Evolutionary conservation across 2,797 vertebrate species (phyloP).

Genomic region (Catamblyrhynchus diadema): DNA sequence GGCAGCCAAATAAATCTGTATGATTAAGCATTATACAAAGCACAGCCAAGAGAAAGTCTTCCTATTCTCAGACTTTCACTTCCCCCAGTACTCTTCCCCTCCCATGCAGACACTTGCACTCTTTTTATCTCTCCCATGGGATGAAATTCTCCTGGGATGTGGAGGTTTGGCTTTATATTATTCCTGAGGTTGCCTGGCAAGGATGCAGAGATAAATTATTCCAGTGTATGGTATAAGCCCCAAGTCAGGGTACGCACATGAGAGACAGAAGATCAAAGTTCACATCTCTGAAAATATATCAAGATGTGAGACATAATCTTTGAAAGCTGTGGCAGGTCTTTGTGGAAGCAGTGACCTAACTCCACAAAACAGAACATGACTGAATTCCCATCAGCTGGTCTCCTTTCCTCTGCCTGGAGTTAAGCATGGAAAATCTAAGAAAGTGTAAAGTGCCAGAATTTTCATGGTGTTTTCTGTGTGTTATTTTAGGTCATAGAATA

Average conservation of each 20-base stretch:
- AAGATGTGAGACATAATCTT: background rate
- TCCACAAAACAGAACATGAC: background rate
- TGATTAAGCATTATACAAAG: background rate
- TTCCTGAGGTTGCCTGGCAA: background rate
- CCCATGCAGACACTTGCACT: background rate
- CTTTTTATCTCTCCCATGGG: background rate
- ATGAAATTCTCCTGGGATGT: background rate
- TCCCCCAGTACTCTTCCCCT: background rate
- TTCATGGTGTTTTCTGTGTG: background rate
- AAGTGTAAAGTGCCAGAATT: background rate
- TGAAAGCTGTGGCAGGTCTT: background rate
- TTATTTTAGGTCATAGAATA: background rate
- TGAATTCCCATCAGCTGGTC: background rate
- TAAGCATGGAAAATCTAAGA: background rate
- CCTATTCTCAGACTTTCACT: background rate
- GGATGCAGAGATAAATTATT: background rate
- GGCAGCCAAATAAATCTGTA: background rate
- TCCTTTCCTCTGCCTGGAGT: background rate
- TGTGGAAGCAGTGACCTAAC: background rate
- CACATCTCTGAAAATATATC: background rate
- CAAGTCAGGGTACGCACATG: background rate
- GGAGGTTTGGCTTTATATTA: background rate
- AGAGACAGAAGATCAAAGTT: background rate
- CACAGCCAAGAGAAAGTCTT: background rate
- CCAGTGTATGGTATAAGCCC: background rate